phyloP scores from a whole-genome alignment of 1,140 invertebrate species.

The Uloborus diversus region DNA sequence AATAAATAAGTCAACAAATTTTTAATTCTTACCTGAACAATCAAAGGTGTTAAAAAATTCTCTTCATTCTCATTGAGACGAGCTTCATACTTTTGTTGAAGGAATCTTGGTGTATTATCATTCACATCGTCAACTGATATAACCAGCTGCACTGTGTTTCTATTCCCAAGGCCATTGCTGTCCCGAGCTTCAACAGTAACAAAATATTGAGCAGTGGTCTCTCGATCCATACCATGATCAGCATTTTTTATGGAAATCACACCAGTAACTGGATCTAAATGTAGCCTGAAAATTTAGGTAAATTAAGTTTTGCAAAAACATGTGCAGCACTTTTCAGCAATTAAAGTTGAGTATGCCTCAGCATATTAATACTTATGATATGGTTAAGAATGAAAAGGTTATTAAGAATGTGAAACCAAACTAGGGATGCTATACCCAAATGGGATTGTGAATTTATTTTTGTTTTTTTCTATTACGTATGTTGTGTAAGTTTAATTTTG shows the following conservation, averaged over 20 bases:
- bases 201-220: slow-evolving; percentile 85
- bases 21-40: slow-evolving; percentile 79
- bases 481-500: too few species aligned
- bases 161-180: slow-evolving; percentile 83
- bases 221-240: slow-evolving; percentile 82
- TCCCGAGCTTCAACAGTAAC: slow-evolving; percentile 92
- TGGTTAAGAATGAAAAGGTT: too few species aligned
- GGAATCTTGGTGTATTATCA: slow-evolving; percentile 84
- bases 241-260: slow-evolving; percentile 78
- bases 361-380: too few species aligned
- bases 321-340: too few species aligned
- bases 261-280: slow-evolving; percentile 82
- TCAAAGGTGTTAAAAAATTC: slow-evolving; percentile 79
- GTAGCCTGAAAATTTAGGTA: slow-evolving; percentile 78
- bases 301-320: too few species aligned
- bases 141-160: slow-evolving; percentile 85
- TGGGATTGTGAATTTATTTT: too few species aligned
- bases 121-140: slow-evolving; percentile 89
- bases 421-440: too few species aligned
- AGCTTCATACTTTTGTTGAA: slow-evolving; percentile 84
- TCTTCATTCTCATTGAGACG: slow-evolving; percentile 81
- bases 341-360: too few species aligned
- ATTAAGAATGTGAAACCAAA: too few species aligned
- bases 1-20: neutral
- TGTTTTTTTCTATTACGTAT: too few species aligned